These are phyloP conservation scores for Agrochola litura DNA, from an alignment of 2,888 invertebrate species.

Conservation along the genomic window DNA sequence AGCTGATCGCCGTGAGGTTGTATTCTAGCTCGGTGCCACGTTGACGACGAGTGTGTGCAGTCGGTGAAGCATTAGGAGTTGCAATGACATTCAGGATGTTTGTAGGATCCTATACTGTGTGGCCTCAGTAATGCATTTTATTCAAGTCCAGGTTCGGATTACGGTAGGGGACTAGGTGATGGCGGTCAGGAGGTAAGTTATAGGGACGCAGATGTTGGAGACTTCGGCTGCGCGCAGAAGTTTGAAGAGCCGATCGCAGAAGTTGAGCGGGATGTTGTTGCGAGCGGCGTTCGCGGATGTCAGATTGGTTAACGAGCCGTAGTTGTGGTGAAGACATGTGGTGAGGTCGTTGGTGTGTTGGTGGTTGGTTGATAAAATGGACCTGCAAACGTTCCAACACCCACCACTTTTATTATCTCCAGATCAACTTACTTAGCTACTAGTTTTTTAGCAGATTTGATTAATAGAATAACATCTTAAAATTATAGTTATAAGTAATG, in stretches of 20 bases:
- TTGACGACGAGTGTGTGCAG: constrained; percentile 85
- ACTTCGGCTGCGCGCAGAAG: constrained; percentile 86
- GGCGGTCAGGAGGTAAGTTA: constrained; percentile 84
- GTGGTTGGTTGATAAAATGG: constrained; percentile 91
- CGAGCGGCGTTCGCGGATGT: constrained; percentile 87
- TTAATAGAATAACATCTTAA: constrained; percentile 48
- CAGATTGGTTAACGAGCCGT: constrained; percentile 87
- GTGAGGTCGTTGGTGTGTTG: constrained; percentile 90
- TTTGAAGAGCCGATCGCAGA: constrained; percentile 86
- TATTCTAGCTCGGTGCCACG: constrained; percentile 81
- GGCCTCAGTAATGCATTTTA: constrained; percentile 73
- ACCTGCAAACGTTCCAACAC: constrained; percentile 91
- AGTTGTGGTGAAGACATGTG: constrained; percentile 90
- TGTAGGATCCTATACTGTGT: constrained; percentile 80
- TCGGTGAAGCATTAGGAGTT: constrained; percentile 83
- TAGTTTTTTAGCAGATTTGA: constrained; percentile 56
- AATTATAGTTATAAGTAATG: constrained; percentile 33
- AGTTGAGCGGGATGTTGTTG: constrained; percentile 85
- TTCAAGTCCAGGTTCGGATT: constrained; percentile 74
- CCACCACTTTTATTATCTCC: constrained; percentile 89
- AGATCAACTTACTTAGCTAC: constrained; percentile 71
- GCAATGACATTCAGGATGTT: constrained; percentile 79
- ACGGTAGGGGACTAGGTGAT: constrained; percentile 84
- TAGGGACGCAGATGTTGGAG: constrained; percentile 84
- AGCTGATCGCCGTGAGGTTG: constrained; percentile 78